Conservation (phyloP, 2,797 vertebrate genomes). For the Oryzias dopingdopingensis region DNA sequence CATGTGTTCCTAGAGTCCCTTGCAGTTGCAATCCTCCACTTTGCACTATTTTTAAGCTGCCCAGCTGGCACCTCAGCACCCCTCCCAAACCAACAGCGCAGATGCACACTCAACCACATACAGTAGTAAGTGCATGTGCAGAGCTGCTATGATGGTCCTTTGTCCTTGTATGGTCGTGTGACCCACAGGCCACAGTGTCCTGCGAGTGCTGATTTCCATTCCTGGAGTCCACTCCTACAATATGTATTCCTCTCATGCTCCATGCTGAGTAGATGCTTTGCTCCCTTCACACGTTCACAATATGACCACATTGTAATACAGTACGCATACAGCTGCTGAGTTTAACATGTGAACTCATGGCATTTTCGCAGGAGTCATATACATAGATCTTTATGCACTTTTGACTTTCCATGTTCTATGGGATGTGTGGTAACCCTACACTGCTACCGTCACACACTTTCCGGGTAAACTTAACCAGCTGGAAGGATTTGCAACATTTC, state of each 20-base stretch:
- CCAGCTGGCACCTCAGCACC: constrained; percentile 63
- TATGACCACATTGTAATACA: constrained; percentile 27
- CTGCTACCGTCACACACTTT: constrained; percentile 64
- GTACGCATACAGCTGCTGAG: constrained; percentile 30
- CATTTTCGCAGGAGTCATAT: constrained; percentile 28
- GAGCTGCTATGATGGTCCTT: constrained; percentile 48
- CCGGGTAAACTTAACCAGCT: constrained; percentile 67
- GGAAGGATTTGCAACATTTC: constrained; percentile 71
- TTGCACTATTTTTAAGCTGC: constrained; percentile 69
- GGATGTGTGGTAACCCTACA: constrained; percentile 16
- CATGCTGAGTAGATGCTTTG: constrained; percentile 8
- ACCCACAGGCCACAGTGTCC: constrained; percentile 66
- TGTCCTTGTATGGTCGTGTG: constrained; percentile 72
- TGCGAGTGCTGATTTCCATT: constrained; percentile 64
- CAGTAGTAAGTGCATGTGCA: constrained; percentile 39
- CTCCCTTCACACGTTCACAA: constrained; percentile 27
- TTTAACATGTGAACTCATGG: constrained; percentile 26
- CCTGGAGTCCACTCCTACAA: constrained; percentile 56
- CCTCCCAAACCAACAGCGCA: constrained; percentile 25
- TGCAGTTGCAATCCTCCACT: constrained; percentile 62
- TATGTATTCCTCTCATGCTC: constrained; percentile 41
- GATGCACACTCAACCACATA: constrained; percentile 47
- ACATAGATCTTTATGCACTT: constrained; percentile 34
- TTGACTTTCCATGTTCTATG: constrained; percentile 22
- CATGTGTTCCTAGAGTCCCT: constrained; percentile 66